Base-by-base conservation (phyloP, 1,140 invertebrate genomes). In the Trissolcus basalis region DNA sequence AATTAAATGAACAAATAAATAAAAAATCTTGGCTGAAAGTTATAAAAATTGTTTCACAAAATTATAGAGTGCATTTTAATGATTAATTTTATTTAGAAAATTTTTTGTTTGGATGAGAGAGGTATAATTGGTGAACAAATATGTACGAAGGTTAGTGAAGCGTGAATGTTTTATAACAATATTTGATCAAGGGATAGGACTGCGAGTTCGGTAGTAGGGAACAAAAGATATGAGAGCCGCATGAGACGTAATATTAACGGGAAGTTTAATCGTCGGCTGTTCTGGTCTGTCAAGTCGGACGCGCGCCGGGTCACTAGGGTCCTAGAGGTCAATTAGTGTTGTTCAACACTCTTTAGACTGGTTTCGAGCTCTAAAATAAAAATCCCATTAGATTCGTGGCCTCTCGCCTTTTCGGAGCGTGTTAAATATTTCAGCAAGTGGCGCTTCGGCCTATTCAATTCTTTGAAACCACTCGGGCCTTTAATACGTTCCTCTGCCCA, bases 321-420 rank as follows among this genome's bases (percentile, higher is more conserved):
- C 82, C 81, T 77, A 72, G 82, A 87, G 85, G 86, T 87, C 85
- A 86, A 87, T 87, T 86, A 86, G 86, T 83, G 84, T 83, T 85
- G 83, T 83, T 87, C 85, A 86, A 86, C 84, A 86, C 84, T 86
- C 82, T 81, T 78, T 80, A 72, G 68, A 72, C 67, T 75, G 71
- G 73, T 79, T 68, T 79, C 63, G 60, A 73, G 59, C 71, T 65
- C 69, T 65, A 54, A 77, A 77, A 71, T 68, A 68, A 78, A 78
- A 73, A 78, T 78, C 76, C 69, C 70, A 69, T 77, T 69, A 65
- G 74, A 71, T 64, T 75, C 65, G 51, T 73, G 55, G 39, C 67
- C 78, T 75, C 68, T 61, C 71, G 69, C 69, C 64, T 69, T 69
- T 68, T 69, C 60, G 16, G 43, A 75, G 51, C 63, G 53, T 54